phyloP scores from a whole-genome alignment of 2,113 vertebrate species.

The Chloebia gouldiae region DNA sequence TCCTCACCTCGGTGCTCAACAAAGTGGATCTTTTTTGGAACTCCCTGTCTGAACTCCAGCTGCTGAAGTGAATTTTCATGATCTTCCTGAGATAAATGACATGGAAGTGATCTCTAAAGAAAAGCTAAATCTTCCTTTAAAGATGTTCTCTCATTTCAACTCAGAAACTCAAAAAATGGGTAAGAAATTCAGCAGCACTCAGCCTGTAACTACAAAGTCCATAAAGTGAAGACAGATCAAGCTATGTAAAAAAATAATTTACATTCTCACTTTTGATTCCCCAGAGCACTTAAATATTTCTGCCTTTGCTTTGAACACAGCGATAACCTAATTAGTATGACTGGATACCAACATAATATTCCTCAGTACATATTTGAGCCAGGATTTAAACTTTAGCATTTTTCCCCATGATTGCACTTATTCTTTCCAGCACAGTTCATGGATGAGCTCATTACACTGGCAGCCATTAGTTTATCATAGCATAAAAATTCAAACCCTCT shows the following conservation, averaged over 20 bases:
- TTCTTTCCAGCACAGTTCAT: constrained; percentile 44
- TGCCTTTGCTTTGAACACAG: constrained; percentile 36
- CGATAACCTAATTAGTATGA: constrained; percentile 45
- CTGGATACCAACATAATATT: constrained; percentile 45
- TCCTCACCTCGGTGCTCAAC: neutral
- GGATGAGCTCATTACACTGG: constrained; percentile 51
- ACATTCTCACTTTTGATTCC: constrained; percentile 1
- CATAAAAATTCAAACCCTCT: constrained; percentile 50
- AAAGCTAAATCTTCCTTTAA: neutral
- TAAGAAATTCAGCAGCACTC: neutral
- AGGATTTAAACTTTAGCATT: constrained; percentile 59
- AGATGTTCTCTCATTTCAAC: neutral
- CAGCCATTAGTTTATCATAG: constrained; percentile 52
- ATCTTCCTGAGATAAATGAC: neutral
- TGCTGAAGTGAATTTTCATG: neutral
- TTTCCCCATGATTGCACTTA: constrained; percentile 56
- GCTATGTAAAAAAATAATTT: neutral
- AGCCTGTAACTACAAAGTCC: neutral
- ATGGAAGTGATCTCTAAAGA: neutral
- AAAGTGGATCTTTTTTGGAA: neutral
- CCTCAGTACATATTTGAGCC: constrained; percentile 14
- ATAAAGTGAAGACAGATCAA: neutral
- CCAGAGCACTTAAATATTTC: constrained; percentile 4
- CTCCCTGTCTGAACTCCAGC: neutral
- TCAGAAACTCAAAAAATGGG: neutral